Base-by-base conservation (phyloP, 2,797 vertebrate species). In the Gallirallus australis region DNA sequence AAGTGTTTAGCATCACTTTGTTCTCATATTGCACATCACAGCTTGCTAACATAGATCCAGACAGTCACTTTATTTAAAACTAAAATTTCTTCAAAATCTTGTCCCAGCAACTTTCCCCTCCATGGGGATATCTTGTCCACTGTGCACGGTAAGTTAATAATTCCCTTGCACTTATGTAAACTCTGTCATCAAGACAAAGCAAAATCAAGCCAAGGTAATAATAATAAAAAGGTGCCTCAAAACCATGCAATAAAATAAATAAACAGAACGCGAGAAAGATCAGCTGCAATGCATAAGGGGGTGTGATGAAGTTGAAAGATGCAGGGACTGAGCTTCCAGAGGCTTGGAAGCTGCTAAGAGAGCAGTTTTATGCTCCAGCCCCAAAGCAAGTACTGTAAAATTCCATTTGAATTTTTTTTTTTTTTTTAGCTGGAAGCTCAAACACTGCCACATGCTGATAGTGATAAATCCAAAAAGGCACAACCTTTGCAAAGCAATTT, bases 391-490 rank as follows among this genome's bases (percentile, higher is more conserved):
- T 96, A 95, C 97, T 97, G 94, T 97, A 98, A 94, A 97, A 97
- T 98, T 98, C 95, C 89, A 98, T 98, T 98, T 98, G 95, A 98
- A 97, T 98, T 98, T 96, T 59, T 79, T 75, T 92, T 75, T 92
- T 53, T 54, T 54, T 86, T 91, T 93, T 94, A 97, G 94, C 96
- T 97, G 94, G 91, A 97, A 98, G 97, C 95, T 97, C 97, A 97
- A 98, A 97, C 97, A 97, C 91, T 97, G 96, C 96, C 98, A 89
- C 97, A 98, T 98, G 98, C 97, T 97, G 97, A 96, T 97, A 97
- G 97, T 95, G 98, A 98, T 98, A 98, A 98, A 98, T 98, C 97
- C 91, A 96, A 95, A 97, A 95, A 98, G 94, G 95, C 93, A 93
- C 93, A 97, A 96, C 91, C 95, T 97, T 97, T 97, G 97, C 97